Evolutionary conservation across 2,888 invertebrate genomes (phyloP).

Genomic region (Camponotus fellah): DNA sequence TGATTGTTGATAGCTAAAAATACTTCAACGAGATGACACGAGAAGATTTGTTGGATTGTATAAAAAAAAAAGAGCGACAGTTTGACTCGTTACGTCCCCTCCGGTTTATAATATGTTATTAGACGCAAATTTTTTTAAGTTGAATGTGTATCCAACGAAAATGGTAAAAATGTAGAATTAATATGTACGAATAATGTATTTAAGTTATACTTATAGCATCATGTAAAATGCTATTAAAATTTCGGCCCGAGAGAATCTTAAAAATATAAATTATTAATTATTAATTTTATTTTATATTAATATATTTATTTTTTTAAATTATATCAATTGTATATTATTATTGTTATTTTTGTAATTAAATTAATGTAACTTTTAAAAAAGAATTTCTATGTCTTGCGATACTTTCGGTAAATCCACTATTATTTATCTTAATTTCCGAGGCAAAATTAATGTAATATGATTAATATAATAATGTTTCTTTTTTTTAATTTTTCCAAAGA

Average conservation of each 20-base stretch:
- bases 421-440: neutral
- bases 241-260: neutral
- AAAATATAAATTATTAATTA: constrained; percentile 2
- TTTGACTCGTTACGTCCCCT: constrained; percentile 42
- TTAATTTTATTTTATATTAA: constrained; percentile 13
- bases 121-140: constrained; percentile 1
- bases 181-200: neutral
- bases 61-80: neutral
- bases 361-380: constrained; percentile 11
- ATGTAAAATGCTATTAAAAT: neutral
- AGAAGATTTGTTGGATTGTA: constrained; percentile 14
- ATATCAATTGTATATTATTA: constrained; percentile 26
- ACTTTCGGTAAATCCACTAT: neutral
- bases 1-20: constrained; percentile 13
- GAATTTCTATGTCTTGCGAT: neutral
- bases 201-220: neutral
- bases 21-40: neutral
- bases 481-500: constrained; percentile 3
- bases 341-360: constrained; percentile 20
- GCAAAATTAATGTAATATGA: constrained; percentile 7
- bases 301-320: constrained; percentile 34
- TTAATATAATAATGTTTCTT: neutral
- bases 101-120: neutral
- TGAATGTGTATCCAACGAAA: neutral
- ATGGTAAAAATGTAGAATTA: neutral